Conservation (phyloP, 1,140 invertebrate species). For the Drosophila leontia region DNA sequence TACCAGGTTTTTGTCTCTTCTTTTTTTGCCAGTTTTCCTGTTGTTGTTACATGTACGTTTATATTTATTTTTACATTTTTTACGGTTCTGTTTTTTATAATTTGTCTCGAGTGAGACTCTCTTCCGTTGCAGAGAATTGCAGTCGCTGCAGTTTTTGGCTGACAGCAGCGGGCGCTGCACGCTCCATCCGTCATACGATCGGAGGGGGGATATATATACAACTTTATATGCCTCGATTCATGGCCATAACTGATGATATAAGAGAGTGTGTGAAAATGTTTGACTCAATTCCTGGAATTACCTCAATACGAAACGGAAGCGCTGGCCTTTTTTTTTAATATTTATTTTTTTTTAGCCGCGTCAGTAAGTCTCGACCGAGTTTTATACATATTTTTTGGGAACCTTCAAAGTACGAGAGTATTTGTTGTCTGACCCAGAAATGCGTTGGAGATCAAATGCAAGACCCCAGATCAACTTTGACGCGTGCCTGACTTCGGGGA, state of each 20-base stretch:
- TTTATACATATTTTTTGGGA: conserved; percentile 40
- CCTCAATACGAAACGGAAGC: conserved; percentile 67
- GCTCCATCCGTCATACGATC: conserved; percentile 59
- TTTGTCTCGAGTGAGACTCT: conserved; percentile 13
- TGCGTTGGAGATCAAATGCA: conserved; percentile 33
- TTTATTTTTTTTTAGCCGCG: conserved; percentile 55
- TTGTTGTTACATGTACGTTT: conserved; percentile 18
- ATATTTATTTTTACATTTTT: conserved; percentile 6
- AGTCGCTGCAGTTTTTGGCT: conserved; percentile 74
- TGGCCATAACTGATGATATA: conserved; percentile 57
- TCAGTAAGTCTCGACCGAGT: conserved; percentile 45
- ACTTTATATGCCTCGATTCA: conserved; percentile 53
- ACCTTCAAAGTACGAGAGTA: conserved; percentile 6
- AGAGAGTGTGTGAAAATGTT: conserved; percentile 70
- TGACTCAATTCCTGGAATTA: conserved; percentile 74
- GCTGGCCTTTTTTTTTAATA: conserved; percentile 21
- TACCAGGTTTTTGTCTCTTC: conserved; percentile 28
- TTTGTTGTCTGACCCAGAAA: conserved; percentile 37
- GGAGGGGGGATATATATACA: conserved; percentile 12
- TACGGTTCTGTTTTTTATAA: conserved; percentile 3
- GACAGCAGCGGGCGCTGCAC: conserved; percentile 59
- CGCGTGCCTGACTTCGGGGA: conserved; percentile 67
- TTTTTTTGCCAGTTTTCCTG: conserved; percentile 16
- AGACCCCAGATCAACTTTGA: conserved; percentile 61
- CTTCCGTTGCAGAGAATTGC: conserved; percentile 62